Base-by-base conservation (phyloP, 1,140 invertebrate species). In the Drosophila nigrodunni region DNA sequence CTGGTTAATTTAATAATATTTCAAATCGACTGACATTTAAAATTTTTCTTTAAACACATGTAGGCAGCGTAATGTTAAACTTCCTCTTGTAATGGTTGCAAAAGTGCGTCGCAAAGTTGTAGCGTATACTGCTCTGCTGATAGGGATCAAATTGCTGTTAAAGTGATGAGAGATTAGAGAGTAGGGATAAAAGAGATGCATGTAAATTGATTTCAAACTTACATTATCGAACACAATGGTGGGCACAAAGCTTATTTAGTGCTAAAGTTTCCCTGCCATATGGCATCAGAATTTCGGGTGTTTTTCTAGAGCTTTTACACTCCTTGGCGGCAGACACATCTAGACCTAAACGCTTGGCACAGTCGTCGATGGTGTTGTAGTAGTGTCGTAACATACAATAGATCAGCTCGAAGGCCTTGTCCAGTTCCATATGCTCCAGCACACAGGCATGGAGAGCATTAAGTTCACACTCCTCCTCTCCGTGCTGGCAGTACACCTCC, bases 381-480 rank as follows among this genome's bases (percentile, higher is more conserved):
- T 87, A 89, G 34, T 77, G 73, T 9, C 77, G 60, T 18, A 92
- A 47, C 77, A 92, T 76, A 54, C 91, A 92, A n/a, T 77, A 55
- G 55, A 92, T 90, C 41, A 92, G 39, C 0, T 75, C 46, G 18
- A 92, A 83, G 10, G 91, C 80, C 2, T 75, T 37, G 7, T 58
- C 13, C 8, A 75, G 41, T 2, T 67, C 67, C 37, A 79, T 34
- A 11, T 78, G 65, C 50, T 92, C 91, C 6, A 92, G 52, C 34
- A 92, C 70, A 10, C 91, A 92, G 37, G 78, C 90, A 25, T 92
- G 91, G 3, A 92, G 39, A 0, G 88, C 91, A 86, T 92, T 92
- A 6, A 92, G 59, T 21, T 92, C 88, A 55, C 91, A 92, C 50
- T 92, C 91, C 0, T 44, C 46, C 1, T 47, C 34, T 1, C 85